Evolutionary conservation across 1,140 invertebrate genomes (phyloP).

Genomic region (Diprion similis): DNA sequence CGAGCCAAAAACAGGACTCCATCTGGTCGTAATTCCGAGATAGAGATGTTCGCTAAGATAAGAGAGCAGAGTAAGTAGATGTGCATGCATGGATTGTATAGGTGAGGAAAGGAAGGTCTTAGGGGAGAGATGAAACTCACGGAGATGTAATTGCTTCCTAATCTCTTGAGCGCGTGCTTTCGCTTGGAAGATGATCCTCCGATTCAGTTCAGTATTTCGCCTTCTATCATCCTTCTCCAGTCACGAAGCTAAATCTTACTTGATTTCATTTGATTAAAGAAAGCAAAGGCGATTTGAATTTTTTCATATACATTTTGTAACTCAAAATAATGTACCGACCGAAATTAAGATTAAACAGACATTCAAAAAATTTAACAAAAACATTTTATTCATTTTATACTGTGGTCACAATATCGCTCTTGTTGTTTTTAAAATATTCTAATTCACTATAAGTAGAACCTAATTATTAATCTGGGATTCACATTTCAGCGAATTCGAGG

Average conservation of each 20-base stretch:
- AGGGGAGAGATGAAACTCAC: neutral
- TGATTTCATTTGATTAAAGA: neutral
- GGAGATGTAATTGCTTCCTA: slow-evolving; percentile 1
- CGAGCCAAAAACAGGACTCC: neutral
- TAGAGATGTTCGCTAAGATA: neutral
- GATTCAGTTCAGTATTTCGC: neutral
- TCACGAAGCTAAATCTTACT: neutral
- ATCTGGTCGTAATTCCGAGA: neutral
- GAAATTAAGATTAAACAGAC: too few species aligned
- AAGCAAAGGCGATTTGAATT: too few species aligned
- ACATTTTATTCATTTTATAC: too few species aligned
- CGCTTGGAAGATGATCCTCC: neutral
- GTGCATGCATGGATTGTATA: neutral
- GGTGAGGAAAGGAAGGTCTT: neutral
- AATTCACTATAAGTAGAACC: too few species aligned
- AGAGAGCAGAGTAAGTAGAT: neutral
- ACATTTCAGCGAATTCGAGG: too few species aligned
- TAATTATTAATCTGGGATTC: too few species aligned
- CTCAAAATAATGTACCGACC: too few species aligned
- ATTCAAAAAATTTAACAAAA: too few species aligned
- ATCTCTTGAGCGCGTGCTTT: slow-evolving; percentile 5
- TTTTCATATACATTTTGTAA: too few species aligned
- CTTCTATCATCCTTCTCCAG: neutral
- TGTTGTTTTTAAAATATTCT: too few species aligned
- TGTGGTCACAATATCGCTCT: too few species aligned